Evolutionary conservation across 2,888 invertebrate genomes (phyloP).

Genomic region (Cyclophora punctaria): DNA sequence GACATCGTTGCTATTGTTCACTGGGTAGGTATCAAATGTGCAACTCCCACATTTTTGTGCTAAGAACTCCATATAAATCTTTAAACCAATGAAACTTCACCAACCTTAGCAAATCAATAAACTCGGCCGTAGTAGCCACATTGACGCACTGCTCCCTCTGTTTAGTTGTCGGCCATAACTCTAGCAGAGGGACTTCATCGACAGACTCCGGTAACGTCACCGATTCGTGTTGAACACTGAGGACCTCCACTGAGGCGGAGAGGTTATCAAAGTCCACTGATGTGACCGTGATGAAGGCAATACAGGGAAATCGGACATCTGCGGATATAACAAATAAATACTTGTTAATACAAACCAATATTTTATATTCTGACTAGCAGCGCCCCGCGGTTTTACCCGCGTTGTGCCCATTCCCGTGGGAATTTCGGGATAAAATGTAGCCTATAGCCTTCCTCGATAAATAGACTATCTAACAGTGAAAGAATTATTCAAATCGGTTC

Average conservation of each 20-base stretch:
- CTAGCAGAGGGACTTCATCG: constrained; percentile 73
- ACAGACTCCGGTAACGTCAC: constrained; percentile 76
- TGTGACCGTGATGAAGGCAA: constrained; percentile 76
- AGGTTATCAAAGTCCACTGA: constrained; percentile 72
- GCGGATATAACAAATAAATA: constrained; percentile 3
- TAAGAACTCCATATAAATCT: too few species aligned
- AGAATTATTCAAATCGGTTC: too few species aligned
- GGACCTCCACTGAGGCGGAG: constrained; percentile 73
- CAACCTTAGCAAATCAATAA: constrained; percentile 76
- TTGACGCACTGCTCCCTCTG: constrained; percentile 76
- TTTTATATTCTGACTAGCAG: too few species aligned
- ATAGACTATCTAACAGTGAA: too few species aligned
- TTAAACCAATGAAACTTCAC: background rate
- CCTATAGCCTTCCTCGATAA: too few species aligned
- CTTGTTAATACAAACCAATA: too few species aligned
- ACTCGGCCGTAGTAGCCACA: constrained; percentile 76
- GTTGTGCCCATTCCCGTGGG: too few species aligned
- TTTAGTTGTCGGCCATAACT: constrained; percentile 78
- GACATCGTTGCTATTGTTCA: too few species aligned
- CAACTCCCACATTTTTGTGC: too few species aligned
- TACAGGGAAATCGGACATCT: constrained; percentile 78
- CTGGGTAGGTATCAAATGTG: too few species aligned
- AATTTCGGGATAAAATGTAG: too few species aligned
- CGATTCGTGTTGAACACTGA: constrained; percentile 78
- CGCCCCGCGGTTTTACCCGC: too few species aligned